phyloP scores from a whole-genome alignment of 2,113 vertebrate genomes.

The Pseudois nayaur region DNA sequence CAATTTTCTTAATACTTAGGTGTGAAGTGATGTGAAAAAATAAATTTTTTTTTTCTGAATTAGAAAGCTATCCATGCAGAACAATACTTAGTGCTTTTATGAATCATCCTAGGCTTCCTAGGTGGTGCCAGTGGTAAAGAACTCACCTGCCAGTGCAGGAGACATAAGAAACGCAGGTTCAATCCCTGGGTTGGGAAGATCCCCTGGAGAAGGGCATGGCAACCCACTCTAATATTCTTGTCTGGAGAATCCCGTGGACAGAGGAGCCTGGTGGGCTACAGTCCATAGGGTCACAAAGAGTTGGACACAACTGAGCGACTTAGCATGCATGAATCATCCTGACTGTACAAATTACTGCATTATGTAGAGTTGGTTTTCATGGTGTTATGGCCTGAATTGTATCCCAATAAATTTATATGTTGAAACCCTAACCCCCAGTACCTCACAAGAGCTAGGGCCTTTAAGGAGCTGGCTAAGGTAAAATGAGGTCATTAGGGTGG shows the following conservation, averaged over 20 bases:
- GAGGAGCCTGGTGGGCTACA: neutral
- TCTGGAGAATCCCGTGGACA: neutral
- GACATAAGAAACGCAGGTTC: neutral
- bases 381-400: neutral
- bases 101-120: neutral
- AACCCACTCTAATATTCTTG: neutral
- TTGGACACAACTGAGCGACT: neutral
- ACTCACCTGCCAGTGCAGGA: neutral
- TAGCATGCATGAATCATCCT: neutral
- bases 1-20: neutral
- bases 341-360: neutral
- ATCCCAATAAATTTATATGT: neutral
- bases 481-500: neutral
- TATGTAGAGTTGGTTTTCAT: neutral
- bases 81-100: neutral
- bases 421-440: neutral
- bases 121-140: neutral
- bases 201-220: neutral
- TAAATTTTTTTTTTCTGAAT: neutral
- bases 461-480: neutral
- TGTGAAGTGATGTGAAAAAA: slow-evolving; percentile 2
- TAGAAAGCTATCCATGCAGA: neutral
- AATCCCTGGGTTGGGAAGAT: neutral
- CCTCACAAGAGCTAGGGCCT: neutral
- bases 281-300: neutral